These are phyloP conservation scores for Drosophila funebris DNA, from an alignment of 1,140 invertebrate species.

Conservation along the genomic window DNA sequence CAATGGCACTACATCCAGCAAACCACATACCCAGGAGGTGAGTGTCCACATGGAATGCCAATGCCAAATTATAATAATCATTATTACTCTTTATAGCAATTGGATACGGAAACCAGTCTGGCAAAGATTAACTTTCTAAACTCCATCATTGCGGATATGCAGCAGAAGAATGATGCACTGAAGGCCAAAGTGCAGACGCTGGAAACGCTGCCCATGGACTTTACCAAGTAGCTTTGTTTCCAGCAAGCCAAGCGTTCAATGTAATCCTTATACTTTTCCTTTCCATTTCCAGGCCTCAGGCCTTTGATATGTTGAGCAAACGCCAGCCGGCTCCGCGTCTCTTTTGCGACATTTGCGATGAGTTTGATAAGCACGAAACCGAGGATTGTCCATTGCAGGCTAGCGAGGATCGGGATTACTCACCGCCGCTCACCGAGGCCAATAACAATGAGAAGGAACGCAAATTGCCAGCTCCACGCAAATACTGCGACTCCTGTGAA, in stretches of 20 bases:
- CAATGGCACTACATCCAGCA: conserved; percentile 25
- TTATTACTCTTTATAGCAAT: not conserved
- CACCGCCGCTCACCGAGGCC: conserved; percentile 71
- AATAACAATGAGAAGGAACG: conserved; percentile 83
- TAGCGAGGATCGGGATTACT: conserved; percentile 85
- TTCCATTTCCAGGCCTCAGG: conserved; percentile 54
- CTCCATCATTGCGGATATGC: conserved; percentile 98
- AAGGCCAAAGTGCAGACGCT: conserved; percentile 91
- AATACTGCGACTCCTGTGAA: conserved; percentile 97
- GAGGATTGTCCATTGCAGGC: conserved; percentile 97
- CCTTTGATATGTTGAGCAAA: conserved; percentile 68
- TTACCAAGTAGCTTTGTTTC: conserved; percentile 56
- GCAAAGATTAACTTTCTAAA: conserved; percentile 95
- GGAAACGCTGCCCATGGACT: conserved; percentile 87
- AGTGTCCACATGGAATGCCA: not conserved
- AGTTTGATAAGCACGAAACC: conserved; percentile 98
- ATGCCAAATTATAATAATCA: not conserved
- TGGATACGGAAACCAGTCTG: conserved; percentile 58
- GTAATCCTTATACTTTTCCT: not conserved
- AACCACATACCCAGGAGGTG: conserved; percentile 35
- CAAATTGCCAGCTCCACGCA: conserved; percentile 86
- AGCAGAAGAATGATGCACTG: conserved; percentile 94
- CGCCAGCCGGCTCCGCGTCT: conserved; percentile 88
- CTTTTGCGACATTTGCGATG: conserved; percentile 99
- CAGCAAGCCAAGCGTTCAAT: not conserved